These are phyloP conservation scores for Sylvia atricapilla DNA, from an alignment of 2,113 vertebrate genomes.

Conservation along the genomic window DNA sequence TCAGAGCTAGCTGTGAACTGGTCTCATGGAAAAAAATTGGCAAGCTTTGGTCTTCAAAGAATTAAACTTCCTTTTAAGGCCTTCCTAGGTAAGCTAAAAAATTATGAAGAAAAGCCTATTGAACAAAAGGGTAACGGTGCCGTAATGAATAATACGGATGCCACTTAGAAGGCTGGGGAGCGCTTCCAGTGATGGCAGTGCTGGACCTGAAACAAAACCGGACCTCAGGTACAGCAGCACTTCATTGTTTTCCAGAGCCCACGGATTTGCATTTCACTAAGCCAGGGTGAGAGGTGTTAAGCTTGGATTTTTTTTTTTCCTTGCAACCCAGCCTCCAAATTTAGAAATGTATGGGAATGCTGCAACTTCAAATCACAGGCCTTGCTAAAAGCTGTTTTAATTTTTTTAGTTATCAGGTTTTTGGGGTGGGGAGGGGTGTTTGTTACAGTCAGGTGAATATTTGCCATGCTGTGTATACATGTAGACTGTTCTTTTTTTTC, in stretches of 20 bases:
- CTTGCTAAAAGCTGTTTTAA: background rate
- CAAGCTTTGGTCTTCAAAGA: slow-evolving; percentile 99
- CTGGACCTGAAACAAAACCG: slow-evolving; percentile 65
- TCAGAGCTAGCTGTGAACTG: slow-evolving; percentile 98
- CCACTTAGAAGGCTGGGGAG: slow-evolving; percentile 63
- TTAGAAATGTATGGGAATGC: slow-evolving; percentile 30
- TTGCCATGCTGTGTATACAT: background rate
- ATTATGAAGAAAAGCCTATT: slow-evolving; percentile 85
- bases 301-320: slow-evolving; percentile 4
- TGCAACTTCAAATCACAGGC: background rate
- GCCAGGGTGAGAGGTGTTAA: slow-evolving; percentile 54
- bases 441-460: slow-evolving; percentile 49
- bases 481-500: background rate
- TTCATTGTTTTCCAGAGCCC: slow-evolving; percentile 65
- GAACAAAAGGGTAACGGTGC: slow-evolving; percentile 82
- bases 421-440: background rate
- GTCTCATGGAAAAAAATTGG: slow-evolving; percentile 98
- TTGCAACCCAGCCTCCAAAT: slow-evolving; percentile 32
- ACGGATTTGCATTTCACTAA: slow-evolving; percentile 54
- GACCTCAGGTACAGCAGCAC: slow-evolving; percentile 69
- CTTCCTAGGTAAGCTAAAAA: slow-evolving; percentile 94
- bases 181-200: slow-evolving; percentile 51
- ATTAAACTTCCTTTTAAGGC: slow-evolving; percentile 97
- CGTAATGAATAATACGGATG: slow-evolving; percentile 73
- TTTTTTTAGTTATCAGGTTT: background rate